Base-by-base conservation (phyloP, 2,888 invertebrate species). In the Lochmaea capreae region DNA sequence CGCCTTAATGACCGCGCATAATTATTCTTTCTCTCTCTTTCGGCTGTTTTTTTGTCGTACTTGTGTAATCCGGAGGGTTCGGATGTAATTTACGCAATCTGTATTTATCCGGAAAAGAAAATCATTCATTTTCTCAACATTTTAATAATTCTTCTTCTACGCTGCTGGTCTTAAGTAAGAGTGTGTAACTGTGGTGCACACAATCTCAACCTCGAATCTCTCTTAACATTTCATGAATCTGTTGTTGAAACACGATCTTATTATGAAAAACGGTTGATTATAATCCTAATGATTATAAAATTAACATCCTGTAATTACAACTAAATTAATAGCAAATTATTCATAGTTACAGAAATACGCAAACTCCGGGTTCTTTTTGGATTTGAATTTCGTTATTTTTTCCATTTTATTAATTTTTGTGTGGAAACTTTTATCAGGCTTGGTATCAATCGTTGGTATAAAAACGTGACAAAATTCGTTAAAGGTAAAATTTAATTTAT, bases 161-260 rank as follows among this genome's bases (percentile, higher is more conserved):
- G 61, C 39, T n/a, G 10, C 61, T 67, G 67, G 63, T 58, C 61
- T 70, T 68, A 66, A 65, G 72, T 73, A 75, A 71, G 61, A 74
- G 75, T 66, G 33, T 57, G 4, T 4, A 69, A 67, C 42, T 65
- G 54, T 52, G 16, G 22, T 10, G 22, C 65, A 46, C 26, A 62
- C 5, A 26, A 74, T 74, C 65, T 46, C 39, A 65, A 16, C 58
- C 26, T 65, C 67, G 42, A 65, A 74, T 71, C 71, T 71, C 63
- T 26, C 62, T 67, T 67, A 74, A 67, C 67, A 71, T 74, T 74
- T 71, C 71, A 71, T 71, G 71, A 74, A 71, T 71, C 71, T 67
- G 67, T 67, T 67, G 58, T 58, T 67, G 67, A 67, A 67, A 58
- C 22, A 67, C 57, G 54, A 16, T 68, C 26, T 39, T 65, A 65